Conservation (phyloP, 1,140 invertebrate genomes). For the Druon quercuslanigerum region DNA sequence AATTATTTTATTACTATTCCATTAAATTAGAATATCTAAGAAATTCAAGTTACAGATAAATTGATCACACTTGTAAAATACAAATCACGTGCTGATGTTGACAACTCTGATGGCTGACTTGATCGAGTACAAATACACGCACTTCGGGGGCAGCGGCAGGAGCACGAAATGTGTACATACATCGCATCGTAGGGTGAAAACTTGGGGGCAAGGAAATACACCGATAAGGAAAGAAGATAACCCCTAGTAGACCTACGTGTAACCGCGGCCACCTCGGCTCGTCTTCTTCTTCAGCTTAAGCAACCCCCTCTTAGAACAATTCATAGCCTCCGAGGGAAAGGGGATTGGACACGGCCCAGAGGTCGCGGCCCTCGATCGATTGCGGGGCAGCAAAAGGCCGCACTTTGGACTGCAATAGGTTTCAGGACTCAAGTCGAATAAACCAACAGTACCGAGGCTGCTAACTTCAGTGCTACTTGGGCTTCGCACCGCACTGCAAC, state of each 20-base stretch:
- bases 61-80: too few species aligned
- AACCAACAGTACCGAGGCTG: conserved; percentile 57
- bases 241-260: conserved; percentile 33
- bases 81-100: too few species aligned
- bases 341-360: conserved; percentile 45
- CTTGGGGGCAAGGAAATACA: conserved; percentile 33
- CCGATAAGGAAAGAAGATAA: conserved; percentile 41
- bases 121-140: too few species aligned
- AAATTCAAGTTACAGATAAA: too few species aligned
- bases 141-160: too few species aligned
- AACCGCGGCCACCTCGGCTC: conserved; percentile 30
- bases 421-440: conserved; percentile 63
- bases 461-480: conserved; percentile 68
- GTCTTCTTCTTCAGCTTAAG: neutral
- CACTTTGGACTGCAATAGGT: conserved; percentile 71
- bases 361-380: conserved; percentile 67
- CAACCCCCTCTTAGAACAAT: conserved; percentile 12
- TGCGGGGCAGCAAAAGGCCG: conserved; percentile 61
- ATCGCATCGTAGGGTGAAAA: neutral
- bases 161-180: too few species aligned
- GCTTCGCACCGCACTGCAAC: conserved; percentile 55
- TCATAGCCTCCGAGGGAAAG: neutral
- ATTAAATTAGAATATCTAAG: too few species aligned
- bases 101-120: too few species aligned
- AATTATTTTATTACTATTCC: too few species aligned